These are phyloP conservation scores for Ondatra zibethicus DNA, from an alignment of 2,113 vertebrate species.

Conservation along the genomic window DNA sequence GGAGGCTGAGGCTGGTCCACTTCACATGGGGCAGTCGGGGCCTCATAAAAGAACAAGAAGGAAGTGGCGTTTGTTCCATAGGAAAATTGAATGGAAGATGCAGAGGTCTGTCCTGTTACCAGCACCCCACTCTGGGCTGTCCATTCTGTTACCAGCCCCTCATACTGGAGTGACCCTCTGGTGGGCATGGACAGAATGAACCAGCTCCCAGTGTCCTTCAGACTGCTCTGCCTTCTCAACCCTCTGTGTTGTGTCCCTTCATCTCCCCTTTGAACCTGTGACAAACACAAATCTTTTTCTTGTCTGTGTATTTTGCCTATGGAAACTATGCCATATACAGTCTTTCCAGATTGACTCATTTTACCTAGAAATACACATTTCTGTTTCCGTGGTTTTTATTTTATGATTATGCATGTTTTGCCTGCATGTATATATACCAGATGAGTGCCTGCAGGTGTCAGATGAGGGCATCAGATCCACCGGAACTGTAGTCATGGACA, in stretches of 20 bases:
- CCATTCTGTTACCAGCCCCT: too few species aligned
- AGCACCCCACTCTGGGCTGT: not conserved
- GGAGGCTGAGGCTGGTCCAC: not conserved
- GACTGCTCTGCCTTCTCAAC: not conserved
- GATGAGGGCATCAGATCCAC: not conserved
- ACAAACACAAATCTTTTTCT: not conserved
- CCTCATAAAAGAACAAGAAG: not conserved
- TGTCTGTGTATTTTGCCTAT: not conserved
- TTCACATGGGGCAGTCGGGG: not conserved
- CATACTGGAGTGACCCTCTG: not conserved
- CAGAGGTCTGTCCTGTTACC: not conserved
- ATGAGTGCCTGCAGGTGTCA: not conserved
- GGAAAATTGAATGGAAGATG: not conserved
- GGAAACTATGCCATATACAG: not conserved
- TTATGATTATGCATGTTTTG: not conserved
- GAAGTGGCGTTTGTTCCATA: not conserved
- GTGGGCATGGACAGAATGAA: not conserved
- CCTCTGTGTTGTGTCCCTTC: not conserved
- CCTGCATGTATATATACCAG: not conserved
- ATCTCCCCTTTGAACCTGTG: not conserved
- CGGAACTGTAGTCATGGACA: not conserved
- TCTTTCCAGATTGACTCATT: not conserved
- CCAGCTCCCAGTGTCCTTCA: not conserved
- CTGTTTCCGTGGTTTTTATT: not conserved
- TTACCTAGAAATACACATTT: not conserved